Evolutionary conservation across 2,113 vertebrate species (phyloP).

Genomic region (human): DNA sequence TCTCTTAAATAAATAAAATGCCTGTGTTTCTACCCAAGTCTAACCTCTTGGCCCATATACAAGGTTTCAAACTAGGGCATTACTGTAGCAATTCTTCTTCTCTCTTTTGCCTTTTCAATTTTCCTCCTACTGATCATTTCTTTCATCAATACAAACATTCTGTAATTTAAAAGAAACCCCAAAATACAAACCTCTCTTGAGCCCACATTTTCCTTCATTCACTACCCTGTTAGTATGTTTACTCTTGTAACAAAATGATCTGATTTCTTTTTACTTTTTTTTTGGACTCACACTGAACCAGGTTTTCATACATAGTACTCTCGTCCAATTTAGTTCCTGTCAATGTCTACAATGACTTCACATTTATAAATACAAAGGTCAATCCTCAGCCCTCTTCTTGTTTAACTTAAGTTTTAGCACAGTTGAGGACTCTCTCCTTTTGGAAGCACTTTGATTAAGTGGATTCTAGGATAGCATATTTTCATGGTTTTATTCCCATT

Average conservation of each 20-base stretch:
- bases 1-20: not conserved
- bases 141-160: not conserved
- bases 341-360: not conserved
- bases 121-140: not conserved
- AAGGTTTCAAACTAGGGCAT: not conserved
- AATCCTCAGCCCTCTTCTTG: not conserved
- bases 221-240: not conserved
- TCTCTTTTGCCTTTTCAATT: not conserved
- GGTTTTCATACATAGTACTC: not conserved
- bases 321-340: not conserved
- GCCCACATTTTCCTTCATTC: not conserved
- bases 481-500: not conserved
- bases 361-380: not conserved
- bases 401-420: not conserved
- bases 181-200: not conserved
- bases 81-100: not conserved
- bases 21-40: not conserved
- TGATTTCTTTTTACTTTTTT: not conserved
- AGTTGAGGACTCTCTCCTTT: not conserved
- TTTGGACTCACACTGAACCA: not conserved
- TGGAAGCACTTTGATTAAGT: not conserved
- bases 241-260: not conserved
- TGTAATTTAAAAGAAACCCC: not conserved
- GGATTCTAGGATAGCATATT: not conserved
- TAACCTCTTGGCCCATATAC: not conserved